Evolutionary conservation across 2,888 invertebrate species (phyloP), one percentile per base, ranked within the genome.

Genomic region (Standfussiana lucernea): DNA sequence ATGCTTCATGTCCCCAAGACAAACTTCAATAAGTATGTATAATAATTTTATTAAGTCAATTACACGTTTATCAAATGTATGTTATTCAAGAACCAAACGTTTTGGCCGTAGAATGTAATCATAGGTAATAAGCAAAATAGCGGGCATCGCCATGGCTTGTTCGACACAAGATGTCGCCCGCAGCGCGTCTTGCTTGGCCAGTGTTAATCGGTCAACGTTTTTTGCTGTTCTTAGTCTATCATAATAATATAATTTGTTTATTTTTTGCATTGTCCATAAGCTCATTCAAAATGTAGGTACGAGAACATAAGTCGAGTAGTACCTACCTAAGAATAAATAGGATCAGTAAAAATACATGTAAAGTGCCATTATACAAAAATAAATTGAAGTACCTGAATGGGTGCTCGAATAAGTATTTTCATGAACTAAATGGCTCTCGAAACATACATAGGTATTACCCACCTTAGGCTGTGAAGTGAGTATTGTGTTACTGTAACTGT

Each of bases 31-130:
- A 70, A 61, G 35, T 71, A 75, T 37, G 40, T 76, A 61, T 84
- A 85, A 85, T 78, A 78, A 64, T 86, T 86, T 84, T 68, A 86
- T 84, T 80, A 86, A 75, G 66, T 68, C 84, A 80, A 85, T 85
- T 86, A 85, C 81, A 75, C 28, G 79, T 73, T 83, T 79, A 72
- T 59, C 86, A 75, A 87, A 86, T 82, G 82, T 77, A 79, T 86
- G 73, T 87, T 74, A 87, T 85, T 82, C 73, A 82, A 79, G 86
- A 84, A 75, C 72, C 79, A 76, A 82, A 77, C 75, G 82, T 82
- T 87, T 79, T 82, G 56, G 70, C n/a, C 42, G 42, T 69, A 75
- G 24, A 80, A 64, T 87, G 35, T 80, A 87, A 86, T 86, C 76
- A 87, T 76, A 62, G 77, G 75, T 76, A 71, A 79, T 82, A 85